phyloP scores from a whole-genome alignment of 2,797 vertebrate genomes.

The Lycodopsis pacificus region DNA sequence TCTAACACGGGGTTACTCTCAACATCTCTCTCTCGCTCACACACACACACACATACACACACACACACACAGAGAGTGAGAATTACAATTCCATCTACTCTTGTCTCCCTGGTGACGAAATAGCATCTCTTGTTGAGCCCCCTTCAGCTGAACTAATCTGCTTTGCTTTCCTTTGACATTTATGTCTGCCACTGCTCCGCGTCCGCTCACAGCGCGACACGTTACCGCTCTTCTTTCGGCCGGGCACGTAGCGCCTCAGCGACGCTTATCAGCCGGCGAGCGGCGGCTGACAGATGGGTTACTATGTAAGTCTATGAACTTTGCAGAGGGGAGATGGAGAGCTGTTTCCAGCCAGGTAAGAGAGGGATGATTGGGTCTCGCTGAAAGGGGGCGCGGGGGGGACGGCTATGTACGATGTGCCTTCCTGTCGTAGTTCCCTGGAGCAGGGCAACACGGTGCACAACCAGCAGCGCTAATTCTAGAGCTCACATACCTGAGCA shows the following conservation, averaged over 20 bases:
- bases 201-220: constrained; percentile 57
- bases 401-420: constrained; percentile 2
- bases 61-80: background rate
- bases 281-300: constrained; percentile 57
- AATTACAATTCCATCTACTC: constrained; percentile 48
- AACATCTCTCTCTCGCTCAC: background rate
- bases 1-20: constrained; percentile 2
- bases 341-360: constrained; percentile 61
- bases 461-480: constrained; percentile 4
- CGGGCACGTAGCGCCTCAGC: constrained; percentile 49
- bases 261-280: constrained; percentile 51
- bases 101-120: constrained; percentile 67
- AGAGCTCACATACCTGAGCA: background rate
- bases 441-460: background rate
- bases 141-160: constrained; percentile 75
- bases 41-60: constrained; percentile 13
- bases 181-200: constrained; percentile 61
- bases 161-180: constrained; percentile 75
- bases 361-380: constrained; percentile 45
- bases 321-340: constrained; percentile 52
- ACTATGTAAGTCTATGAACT: constrained; percentile 63
- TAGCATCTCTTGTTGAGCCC: constrained; percentile 61
- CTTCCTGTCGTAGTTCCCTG: constrained; percentile 9
- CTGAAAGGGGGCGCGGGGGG: constrained; percentile 36
- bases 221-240: constrained; percentile 56